A percentile compares a stretch with the other conserved stretches of the same genome.
These are phyloP conservation scores for Boloria euphrosyne DNA, from an alignment of 2,888 invertebrate genomes.

Conservation along the genomic window DNA sequence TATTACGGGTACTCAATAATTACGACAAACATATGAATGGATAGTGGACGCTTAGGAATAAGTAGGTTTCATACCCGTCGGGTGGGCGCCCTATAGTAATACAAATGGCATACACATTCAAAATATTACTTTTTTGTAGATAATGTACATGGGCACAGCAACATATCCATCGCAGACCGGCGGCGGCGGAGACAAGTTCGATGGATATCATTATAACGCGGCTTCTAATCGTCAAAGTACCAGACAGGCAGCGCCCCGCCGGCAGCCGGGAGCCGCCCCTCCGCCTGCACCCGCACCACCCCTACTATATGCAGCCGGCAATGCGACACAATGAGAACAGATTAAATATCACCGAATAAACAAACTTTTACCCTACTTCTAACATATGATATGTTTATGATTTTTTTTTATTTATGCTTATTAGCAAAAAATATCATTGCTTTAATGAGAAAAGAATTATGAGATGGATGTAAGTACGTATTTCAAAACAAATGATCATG, in stretches of 20 bases:
- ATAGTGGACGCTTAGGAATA: too few species aligned
- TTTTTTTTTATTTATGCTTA: too few species aligned
- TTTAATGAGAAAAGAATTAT: too few species aligned
- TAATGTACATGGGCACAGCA: constrained; percentile 78
- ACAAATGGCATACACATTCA: not conserved
- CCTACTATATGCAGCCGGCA: constrained; percentile 48
- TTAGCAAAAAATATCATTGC: too few species aligned
- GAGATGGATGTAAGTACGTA: too few species aligned
- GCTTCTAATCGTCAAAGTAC: constrained; percentile 72
- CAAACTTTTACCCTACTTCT: too few species aligned
- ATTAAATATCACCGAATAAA: not conserved
- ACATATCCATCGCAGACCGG: constrained; percentile 61
- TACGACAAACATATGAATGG: too few species aligned
- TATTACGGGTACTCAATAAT: too few species aligned
- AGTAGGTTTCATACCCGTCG: too few species aligned
- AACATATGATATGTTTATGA: too few species aligned
- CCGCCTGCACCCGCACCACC: constrained; percentile 53
- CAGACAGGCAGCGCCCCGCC: constrained; percentile 61
- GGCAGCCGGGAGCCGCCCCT: constrained; percentile 48
- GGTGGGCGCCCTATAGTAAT: too few species aligned
- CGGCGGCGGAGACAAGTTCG: constrained; percentile 61
- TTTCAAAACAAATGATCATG: too few species aligned
- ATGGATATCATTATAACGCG: constrained; percentile 78
- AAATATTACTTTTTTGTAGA: constrained; percentile 46
- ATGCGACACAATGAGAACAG: constrained; percentile 54